Base-by-base conservation (phyloP, 2,888 invertebrate genomes). In the Leistus spinibarbis region DNA sequence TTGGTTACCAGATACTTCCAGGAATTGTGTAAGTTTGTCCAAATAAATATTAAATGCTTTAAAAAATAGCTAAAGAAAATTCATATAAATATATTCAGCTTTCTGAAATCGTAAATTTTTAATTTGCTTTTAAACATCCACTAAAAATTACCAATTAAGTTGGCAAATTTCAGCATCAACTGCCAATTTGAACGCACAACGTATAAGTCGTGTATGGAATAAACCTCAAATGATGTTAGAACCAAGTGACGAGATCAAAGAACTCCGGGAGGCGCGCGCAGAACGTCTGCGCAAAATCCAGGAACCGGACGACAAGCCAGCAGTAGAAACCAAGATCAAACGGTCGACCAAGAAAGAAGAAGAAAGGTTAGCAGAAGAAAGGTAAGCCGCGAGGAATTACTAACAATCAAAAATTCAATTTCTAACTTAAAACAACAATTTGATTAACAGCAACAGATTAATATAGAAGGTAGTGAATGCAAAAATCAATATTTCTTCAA, bases 191-290 rank as follows among this genome's bases (percentile, higher is more conserved):
- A 17, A 17, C 20, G 57, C 54, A 17, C 24, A 54, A 24, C 65
- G 76, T 22, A 57, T 54, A 65, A 60, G 57, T 64, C 69, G 76
- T 54, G 72, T 75, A 24, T 69, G 57, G 23, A 60, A 54, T 60
- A 77, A 73, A 20, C 76, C 27, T 54, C 73, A 63, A 53, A 54
- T 69, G 69, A 75, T 75, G 68, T 7, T 27, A 7, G 74, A 75
- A 9, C 62, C 68, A 7, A 3, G 20, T 3, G 81, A 84, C 76
- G 84, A 84, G 78, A 81, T 84, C 76, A 82, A 87, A 77, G 90
- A 91, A 80, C 83, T 90, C 77, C 90, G 90, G 80, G 90, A 90
- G 65, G 88, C 90, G 69, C 89, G 91, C 82, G 91, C 90, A 3
- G 89, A 90, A 2, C 88, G 91, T 16, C 86, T 87, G 78, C 90